Percentiles rank a stretch among this genome's conserved stretches.
These are phyloP conservation scores for Heteractis magnifica DNA, from an alignment of 92 coral and sea anemone species.

Conservation along the genomic window DNA sequence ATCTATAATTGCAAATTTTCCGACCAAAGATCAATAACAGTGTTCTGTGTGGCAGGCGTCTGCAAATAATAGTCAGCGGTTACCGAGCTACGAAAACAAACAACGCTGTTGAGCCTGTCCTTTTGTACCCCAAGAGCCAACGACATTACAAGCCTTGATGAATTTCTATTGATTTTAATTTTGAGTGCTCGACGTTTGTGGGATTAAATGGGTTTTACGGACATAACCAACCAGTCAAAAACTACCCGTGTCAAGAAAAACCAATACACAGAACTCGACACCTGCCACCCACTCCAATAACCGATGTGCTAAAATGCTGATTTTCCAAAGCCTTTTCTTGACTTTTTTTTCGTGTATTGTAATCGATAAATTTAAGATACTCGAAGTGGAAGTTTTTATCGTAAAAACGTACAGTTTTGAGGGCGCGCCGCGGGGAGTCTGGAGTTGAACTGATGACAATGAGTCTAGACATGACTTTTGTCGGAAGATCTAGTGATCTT, in stretches of 20 bases:
- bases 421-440: not conserved
- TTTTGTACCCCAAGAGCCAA: not conserved
- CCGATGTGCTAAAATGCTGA: not conserved
- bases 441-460: not conserved
- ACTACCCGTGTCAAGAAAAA: not conserved
- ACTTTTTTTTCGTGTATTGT: not conserved
- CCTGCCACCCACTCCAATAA: not conserved
- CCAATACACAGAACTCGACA: not conserved
- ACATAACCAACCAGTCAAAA: not conserved
- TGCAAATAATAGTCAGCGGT: constrained; percentile 2
- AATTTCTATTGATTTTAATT: constrained; percentile 1
- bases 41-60: not conserved
- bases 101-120: not conserved
- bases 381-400: not conserved
- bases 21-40: constrained; percentile 9
- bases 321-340: not conserved
- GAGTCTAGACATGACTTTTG: not conserved
- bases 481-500: not conserved
- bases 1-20: constrained; percentile 19
- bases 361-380: not conserved
- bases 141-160: constrained; percentile 2
- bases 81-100: not conserved
- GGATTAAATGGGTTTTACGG: constrained; percentile 5
- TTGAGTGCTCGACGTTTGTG: not conserved
- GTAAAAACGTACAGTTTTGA: not conserved